Percentiles rank a stretch among this genome's conserved stretches.
phyloP scores from a whole-genome alignment of 1,140 invertebrate genomes.

The Camponotus vicinus region DNA sequence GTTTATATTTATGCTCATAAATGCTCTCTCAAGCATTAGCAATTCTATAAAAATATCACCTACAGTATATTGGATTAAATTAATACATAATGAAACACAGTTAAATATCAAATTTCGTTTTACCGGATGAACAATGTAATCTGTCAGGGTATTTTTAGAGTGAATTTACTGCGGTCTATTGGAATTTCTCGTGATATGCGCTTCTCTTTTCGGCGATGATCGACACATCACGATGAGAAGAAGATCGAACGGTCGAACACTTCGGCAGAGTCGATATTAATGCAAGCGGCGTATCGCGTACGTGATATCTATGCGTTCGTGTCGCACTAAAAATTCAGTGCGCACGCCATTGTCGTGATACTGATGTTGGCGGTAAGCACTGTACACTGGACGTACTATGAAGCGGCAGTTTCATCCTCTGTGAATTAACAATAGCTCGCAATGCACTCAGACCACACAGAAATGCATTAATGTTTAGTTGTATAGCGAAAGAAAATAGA shows the following conservation, averaged over 20 bases:
- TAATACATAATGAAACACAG: background rate
- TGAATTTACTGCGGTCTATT: constrained; percentile 33
- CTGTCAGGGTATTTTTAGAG: background rate
- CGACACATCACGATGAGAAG: constrained; percentile 9
- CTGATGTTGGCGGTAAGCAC: constrained; percentile 42
- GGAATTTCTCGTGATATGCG: background rate
- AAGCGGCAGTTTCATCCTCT: constrained; percentile 31
- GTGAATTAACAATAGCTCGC: constrained; percentile 57
- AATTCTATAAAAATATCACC: constrained; percentile 1
- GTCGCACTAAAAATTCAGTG: constrained; percentile 59
- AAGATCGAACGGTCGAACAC: constrained; percentile 61
- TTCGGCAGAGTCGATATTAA: constrained; percentile 50
- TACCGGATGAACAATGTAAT: background rate
- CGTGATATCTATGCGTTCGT: constrained; percentile 51
- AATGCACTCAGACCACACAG: constrained; percentile 26
- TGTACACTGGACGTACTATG: constrained; percentile 12
- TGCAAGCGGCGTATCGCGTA: constrained; percentile 54
- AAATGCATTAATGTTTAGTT: constrained; percentile 29
- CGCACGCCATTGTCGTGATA: constrained; percentile 17
- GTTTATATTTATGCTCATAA: background rate
- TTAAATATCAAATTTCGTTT: background rate
- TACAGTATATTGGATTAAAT: background rate
- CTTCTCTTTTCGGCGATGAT: constrained; percentile 14
- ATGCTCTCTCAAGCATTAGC: background rate
- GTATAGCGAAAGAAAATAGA: constrained; percentile 22